Percentiles rank a stretch among this genome's conserved stretches.
Evolutionary conservation across 2,888 invertebrate species (phyloP).

Genomic region (Andrena haemorrhoa): DNA sequence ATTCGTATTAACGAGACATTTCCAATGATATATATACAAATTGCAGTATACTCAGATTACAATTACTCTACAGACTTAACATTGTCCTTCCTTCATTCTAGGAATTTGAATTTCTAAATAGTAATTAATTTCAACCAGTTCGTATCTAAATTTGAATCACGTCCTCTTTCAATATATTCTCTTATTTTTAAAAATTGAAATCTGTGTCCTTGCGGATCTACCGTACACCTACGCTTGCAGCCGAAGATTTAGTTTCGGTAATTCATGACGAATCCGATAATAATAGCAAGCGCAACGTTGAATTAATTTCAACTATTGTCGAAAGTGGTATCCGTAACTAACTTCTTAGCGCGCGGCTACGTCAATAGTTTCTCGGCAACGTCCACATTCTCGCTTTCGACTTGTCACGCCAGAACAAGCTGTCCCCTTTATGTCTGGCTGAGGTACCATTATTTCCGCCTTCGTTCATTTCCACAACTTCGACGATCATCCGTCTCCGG

Average conservation of each 20-base stretch:
- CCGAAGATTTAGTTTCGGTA: neutral
- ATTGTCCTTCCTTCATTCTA: neutral
- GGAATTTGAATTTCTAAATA: neutral
- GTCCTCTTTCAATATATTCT: too few species aligned
- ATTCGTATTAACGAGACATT: neutral
- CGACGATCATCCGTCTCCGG: constrained; percentile 9
- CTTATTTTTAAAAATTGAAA: neutral
- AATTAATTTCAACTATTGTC: constrained; percentile 9
- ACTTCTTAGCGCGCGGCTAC: neutral
- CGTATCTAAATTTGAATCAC: neutral
- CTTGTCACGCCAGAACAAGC: constrained; percentile 54
- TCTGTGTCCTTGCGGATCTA: neutral
- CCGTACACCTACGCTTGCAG: neutral
- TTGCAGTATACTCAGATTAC: too few species aligned
- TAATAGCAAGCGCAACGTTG: neutral
- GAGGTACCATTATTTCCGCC: constrained; percentile 54
- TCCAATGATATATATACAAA: too few species aligned
- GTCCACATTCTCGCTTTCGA: constrained; percentile 57
- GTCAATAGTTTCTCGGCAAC: constrained; percentile 18
- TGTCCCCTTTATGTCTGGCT: constrained; percentile 42
- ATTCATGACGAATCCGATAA: neutral
- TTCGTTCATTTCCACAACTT: constrained; percentile 30
- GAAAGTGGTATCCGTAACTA: constrained; percentile 26
- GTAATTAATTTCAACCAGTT: neutral
- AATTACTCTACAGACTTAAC: too few species aligned